phyloP scores from a whole-genome alignment of 2,888 invertebrate genomes.

The Metopia argyrocephala region DNA sequence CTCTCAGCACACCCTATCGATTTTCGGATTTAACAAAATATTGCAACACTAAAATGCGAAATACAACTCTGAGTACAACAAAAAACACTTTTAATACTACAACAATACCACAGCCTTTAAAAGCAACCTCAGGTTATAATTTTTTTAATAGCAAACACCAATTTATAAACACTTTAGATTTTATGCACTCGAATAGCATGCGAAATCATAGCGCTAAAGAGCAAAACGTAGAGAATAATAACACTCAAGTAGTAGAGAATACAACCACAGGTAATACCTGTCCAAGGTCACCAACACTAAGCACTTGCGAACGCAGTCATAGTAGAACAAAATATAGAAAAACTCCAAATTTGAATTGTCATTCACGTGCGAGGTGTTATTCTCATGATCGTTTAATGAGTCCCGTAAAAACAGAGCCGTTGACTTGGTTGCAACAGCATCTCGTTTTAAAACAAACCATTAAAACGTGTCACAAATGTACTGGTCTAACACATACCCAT shows the following conservation, averaged over 20 bases:
- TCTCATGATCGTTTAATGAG: constrained; percentile 43
- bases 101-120: constrained; percentile 56
- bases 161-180: constrained; percentile 69
- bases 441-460: constrained; percentile 76
- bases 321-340: constrained; percentile 43
- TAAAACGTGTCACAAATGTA: constrained; percentile 66
- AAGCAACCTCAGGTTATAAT: constrained; percentile 37
- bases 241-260: constrained; percentile 1
- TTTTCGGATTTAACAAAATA: constrained; percentile 46
- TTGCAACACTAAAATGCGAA: constrained; percentile 45
- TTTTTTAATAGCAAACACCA: constrained; percentile 66
- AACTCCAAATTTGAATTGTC: constrained; percentile 35
- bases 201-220: background rate
- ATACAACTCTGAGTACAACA: constrained; percentile 2
- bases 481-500: background rate
- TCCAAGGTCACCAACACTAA: background rate
- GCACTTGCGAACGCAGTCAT: constrained; percentile 20
- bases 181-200: constrained; percentile 63
- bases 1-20: background rate
- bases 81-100: constrained; percentile 25
- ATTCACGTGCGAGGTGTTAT: constrained; percentile 33
- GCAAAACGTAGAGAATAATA: background rate
- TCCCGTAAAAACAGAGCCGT: constrained; percentile 74
- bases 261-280: constrained; percentile 19
- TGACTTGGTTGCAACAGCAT: constrained; percentile 78